A percentile compares a stretch with the other conserved stretches of the same genome.
phyloP scores from a whole-genome alignment of 2,797 vertebrate genomes.

The Gymnoscopelus microlampas region DNA sequence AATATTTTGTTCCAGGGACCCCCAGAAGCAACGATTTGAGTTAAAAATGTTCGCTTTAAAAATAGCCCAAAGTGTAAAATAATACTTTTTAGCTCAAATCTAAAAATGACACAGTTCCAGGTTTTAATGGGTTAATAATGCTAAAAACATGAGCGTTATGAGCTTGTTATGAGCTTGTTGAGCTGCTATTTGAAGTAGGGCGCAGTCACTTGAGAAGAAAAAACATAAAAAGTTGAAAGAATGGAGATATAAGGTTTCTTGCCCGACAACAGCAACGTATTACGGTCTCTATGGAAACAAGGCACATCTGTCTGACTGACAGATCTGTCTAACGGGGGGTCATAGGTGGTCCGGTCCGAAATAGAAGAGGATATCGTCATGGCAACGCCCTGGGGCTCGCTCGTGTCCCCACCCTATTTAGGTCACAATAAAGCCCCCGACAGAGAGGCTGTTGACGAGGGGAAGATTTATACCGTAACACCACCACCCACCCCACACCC shows the following conservation, averaged over 20 bases:
- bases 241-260: neutral
- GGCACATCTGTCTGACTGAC: constrained; percentile 8
- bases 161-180: too few relatives aligned
- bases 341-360: constrained; percentile 65
- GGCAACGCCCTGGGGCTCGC: constrained; percentile 48
- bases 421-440: constrained; percentile 65
- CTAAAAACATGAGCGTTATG: too few relatives aligned
- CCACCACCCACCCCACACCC: neutral
- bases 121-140: too few relatives aligned
- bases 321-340: constrained; percentile 43
- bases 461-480: constrained; percentile 53
- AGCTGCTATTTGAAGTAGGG: too few relatives aligned
- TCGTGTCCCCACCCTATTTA: neutral
- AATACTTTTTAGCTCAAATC: too few relatives aligned
- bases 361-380: constrained; percentile 55
- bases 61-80: too few relatives aligned
- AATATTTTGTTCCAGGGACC: too few relatives aligned
- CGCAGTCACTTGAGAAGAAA: too few relatives aligned
- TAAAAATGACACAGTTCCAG: too few relatives aligned
- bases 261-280: neutral
- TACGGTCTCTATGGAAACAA: too few relatives aligned
- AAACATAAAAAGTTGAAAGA: neutral
- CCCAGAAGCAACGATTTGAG: too few relatives aligned
- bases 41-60: too few relatives aligned
- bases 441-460: constrained; percentile 58